Evolutionary conservation across 2,797 vertebrate genomes (phyloP).

Genomic region (Neomorphus geoffroyi): DNA sequence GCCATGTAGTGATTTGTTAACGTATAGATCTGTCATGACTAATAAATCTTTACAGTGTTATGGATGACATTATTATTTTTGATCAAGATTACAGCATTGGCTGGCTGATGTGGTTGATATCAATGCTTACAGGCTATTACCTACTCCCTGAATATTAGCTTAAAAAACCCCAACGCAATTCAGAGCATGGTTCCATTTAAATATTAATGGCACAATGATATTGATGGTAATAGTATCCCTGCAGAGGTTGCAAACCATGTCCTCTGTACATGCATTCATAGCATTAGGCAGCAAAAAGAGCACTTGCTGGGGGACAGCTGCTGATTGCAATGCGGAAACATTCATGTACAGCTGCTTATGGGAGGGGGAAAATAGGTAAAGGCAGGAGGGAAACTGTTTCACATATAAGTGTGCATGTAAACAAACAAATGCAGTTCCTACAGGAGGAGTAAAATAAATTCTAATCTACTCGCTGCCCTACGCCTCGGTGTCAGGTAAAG

Average conservation of each 20-base stretch:
- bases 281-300: constrained; percentile 29
- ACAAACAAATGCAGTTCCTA: neutral
- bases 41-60: constrained; percentile 69
- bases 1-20: constrained; percentile 54
- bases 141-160: constrained; percentile 19
- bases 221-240: constrained; percentile 21
- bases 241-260: neutral
- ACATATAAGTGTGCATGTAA: neutral
- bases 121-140: constrained; percentile 24
- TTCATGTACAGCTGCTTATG: neutral
- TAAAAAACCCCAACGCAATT: neutral
- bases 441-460: neutral
- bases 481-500: neutral
- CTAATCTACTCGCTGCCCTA: neutral
- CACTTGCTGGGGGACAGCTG: neutral
- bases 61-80: constrained; percentile 73
- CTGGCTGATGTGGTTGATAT: constrained; percentile 44
- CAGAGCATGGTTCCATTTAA: constrained; percentile 54
- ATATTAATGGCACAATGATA: constrained; percentile 55
- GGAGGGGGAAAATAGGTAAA: neutral
- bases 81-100: constrained; percentile 63
- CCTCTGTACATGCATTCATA: neutral
- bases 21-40: constrained; percentile 62
- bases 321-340: neutral
- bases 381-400: neutral